Evolutionary conservation across 2,797 vertebrate genomes (phyloP).

Genomic region (Microhierax caerulescens): DNA sequence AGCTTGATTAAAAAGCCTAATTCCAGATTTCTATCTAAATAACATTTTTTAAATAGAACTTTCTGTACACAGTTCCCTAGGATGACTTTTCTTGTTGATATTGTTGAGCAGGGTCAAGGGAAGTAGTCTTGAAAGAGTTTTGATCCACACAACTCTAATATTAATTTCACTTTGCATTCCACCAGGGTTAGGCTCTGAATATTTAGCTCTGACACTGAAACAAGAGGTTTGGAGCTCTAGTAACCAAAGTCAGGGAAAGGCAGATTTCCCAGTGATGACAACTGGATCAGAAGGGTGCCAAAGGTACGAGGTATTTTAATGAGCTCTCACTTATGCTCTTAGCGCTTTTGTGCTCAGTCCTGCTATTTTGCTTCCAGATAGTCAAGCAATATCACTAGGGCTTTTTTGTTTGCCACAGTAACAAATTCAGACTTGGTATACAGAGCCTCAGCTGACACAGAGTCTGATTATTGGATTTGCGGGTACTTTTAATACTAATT

Average conservation of each 20-base stretch:
- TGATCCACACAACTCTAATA: neutral
- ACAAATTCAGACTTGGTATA: neutral
- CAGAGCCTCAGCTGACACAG: neutral
- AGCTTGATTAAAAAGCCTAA: neutral
- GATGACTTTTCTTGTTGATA: neutral
- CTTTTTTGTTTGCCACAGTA: neutral
- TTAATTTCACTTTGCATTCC: neutral
- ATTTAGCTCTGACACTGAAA: neutral
- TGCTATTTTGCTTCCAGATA: neutral
- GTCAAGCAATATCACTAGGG: neutral
- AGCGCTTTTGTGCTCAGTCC: neutral
- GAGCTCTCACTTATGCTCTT: neutral
- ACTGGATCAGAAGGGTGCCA: neutral
- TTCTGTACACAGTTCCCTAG: neutral
- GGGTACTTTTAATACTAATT: neutral
- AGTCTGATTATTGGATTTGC: neutral
- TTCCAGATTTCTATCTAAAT: neutral
- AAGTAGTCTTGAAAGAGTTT: neutral
- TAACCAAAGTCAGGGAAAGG: neutral
- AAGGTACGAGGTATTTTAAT: neutral
- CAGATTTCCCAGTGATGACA: neutral
- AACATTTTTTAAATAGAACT: neutral
- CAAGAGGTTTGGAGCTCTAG: neutral
- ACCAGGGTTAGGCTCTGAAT: neutral
- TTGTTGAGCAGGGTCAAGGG: neutral